Base-by-base conservation (phyloP, 2,797 vertebrate genomes). In the Glyptemys insculpta region DNA sequence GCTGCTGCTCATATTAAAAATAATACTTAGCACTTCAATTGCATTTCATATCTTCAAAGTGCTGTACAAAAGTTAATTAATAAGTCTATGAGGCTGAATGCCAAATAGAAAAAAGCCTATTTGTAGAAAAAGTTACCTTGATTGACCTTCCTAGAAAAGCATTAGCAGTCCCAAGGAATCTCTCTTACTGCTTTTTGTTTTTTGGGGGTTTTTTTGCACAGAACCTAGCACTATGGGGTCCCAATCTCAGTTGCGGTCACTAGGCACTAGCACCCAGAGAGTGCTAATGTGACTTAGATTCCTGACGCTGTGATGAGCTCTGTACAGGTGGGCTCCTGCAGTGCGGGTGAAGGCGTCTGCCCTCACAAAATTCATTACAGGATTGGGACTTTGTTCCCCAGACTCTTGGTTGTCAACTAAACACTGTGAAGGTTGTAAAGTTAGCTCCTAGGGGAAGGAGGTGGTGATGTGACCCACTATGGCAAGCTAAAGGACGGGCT, bases 41-140 rank as follows among this genome's bases (percentile, higher is more conserved):
- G 91, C 57, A 50, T 95, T 94, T 96, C 79, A 25, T 91, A 83
- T 93, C 94, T 96, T 94, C 93, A 65, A 92, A 95, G 87, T 86
- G 93, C 92, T 90, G 94, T 91, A 94, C 90, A 97, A 96, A 96
- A 96, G 94, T 80, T 95, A 95, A 94, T 97, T 96, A 97, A 97
- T 97, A 94, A 85, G 87, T 29, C 65, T 96, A 68, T 59, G 90
- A 84, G 82, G 52, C 89, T 92, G 89, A 95, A 97, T 96, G 88
- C 89, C 85, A 92, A 95, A 87, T 6, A 93, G 84, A 91, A 85
- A 86, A 90, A 94, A 93, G 80, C 49, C 83, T 94, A 52, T 86
- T 94, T 90, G 88, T 91, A 87, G 91, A 94, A 96, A 81, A 90
- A 96, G 92, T 95, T 94, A 86, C 92, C 91, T 86, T 93, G 91